Conservation (phyloP, 2,113 vertebrate species). For the Sapayoa aenigma region DNA sequence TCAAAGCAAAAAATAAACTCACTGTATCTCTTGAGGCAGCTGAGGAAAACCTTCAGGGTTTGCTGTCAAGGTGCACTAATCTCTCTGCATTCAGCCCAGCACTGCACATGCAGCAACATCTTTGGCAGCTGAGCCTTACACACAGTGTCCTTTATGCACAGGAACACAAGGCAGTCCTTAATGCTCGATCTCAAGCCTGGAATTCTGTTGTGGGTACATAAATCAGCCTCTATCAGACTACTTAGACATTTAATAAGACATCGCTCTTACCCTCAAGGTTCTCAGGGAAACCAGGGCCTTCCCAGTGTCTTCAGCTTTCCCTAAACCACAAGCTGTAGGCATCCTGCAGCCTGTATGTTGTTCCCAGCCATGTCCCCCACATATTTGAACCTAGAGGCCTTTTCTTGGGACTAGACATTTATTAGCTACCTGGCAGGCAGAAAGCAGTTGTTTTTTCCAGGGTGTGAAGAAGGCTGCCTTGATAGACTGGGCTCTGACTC, state of each 20-base stretch:
- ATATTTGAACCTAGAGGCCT: neutral
- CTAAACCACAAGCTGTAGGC: neutral
- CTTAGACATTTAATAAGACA: neutral
- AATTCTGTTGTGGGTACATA: neutral
- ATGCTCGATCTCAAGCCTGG: neutral
- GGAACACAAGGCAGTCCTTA: constrained; percentile 14
- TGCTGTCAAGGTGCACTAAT: constrained; percentile 15
- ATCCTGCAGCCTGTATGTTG: neutral
- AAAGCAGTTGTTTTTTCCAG: neutral
- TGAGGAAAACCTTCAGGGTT: constrained; percentile 5
- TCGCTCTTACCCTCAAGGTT: neutral
- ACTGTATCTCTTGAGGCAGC: neutral
- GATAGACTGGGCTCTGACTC: neutral
- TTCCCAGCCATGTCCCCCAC: neutral
- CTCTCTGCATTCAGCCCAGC: neutral
- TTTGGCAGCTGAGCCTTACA: neutral
- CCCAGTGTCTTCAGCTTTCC: neutral
- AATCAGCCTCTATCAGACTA: neutral
- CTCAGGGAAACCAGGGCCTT: neutral
- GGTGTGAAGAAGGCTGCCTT: neutral
- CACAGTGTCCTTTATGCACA: neutral
- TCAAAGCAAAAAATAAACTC: neutral
- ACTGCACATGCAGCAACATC: neutral
- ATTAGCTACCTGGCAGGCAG: neutral
- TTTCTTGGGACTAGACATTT: neutral